A percentile compares a stretch with the other conserved stretches of the same genome.
phyloP scores from a whole-genome alignment of 35 echinoderm and acorn worm genomes.

The Diadema setosum region DNA sequence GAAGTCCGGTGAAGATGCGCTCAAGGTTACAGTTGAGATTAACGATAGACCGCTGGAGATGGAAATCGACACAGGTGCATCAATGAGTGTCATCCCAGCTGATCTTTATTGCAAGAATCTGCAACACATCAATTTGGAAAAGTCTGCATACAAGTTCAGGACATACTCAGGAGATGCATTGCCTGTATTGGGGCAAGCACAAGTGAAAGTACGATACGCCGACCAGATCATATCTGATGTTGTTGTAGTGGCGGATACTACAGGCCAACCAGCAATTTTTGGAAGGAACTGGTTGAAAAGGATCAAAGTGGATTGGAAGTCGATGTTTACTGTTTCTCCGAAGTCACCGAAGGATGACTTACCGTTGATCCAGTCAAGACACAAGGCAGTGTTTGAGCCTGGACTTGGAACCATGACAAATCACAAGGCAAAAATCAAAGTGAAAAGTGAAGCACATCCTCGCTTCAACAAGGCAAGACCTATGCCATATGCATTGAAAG shows the following conservation, averaged over 20 bases:
- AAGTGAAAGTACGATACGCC: conserved; percentile 8
- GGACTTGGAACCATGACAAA: conserved; percentile 11
- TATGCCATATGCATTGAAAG: conserved; percentile 50
- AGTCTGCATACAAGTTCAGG: not conserved
- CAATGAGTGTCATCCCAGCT: conserved; percentile 19
- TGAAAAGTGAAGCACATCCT: conserved; percentile 28
- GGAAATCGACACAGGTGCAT: conserved; percentile 49
- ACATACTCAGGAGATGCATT: conserved; percentile 35
- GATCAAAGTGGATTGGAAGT: conserved; percentile 50
- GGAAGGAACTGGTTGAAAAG: conserved; percentile 55
- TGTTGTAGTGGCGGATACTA: conserved; percentile 12
- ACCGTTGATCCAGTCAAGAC: not conserved
- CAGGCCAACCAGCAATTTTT: conserved; percentile 12
- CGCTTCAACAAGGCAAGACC: conserved; percentile 45
- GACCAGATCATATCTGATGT: not conserved
- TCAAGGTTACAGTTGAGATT: conserved; percentile 23
- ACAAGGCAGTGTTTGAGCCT: conserved; percentile 9
- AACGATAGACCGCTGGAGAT: conserved; percentile 4
- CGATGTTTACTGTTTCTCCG: conserved; percentile 3
- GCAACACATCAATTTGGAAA: not conserved
- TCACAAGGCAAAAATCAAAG: conserved; percentile 21
- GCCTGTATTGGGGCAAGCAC: not conserved
- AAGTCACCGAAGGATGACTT: not conserved
- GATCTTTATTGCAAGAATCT: conserved; percentile 18
- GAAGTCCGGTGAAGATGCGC: not conserved